Evolutionary conservation across 92 coral and sea anemone genomes (phyloP), one percentile per base, ranked within the genome.

Genomic region (Epizoanthus rinbou): DNA sequence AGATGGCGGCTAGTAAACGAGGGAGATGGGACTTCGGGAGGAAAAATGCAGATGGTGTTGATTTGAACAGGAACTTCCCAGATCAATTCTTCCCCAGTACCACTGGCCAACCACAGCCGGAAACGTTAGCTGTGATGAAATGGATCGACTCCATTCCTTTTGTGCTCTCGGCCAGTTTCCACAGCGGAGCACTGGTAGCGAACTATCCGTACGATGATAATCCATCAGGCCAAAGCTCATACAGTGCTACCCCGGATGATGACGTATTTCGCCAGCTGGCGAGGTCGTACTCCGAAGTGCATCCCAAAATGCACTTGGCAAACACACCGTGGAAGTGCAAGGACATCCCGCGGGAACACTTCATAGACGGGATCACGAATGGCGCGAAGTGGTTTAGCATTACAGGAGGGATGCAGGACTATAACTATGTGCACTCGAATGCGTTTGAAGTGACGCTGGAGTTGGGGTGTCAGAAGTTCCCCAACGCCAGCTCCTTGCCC

Each of bases 171-270:
- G 99, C 99, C 43, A 97, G 95, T 82, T 90, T 97, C 41, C 99
- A 97, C 80, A 93, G 98, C 69, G 99, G 99, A 6, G 94, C 99
- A 6, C 90, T 97, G 83, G 99, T 97, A 18, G 99, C 99, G 17
- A 87, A 87, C 39, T 97, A 97, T 57, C 99, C 99, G 6, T 97
- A 91, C 57, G 99, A 97, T 59, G 99, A 97, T 80, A 90, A 88
- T 33, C 99, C 99, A 5, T 97, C 99, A 5, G 99, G 99, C 21
- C 98, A 97, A 78, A 97, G 94, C 50, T 78, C 90, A 1, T 97
- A 97, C 91, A 97, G 99, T 47, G 99, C 99, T 63, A 94, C 99
- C 16, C 99, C 99, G 10, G 99, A 97, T 85, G 99, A 97, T 86
- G 99, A 97, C 74, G 95, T 95, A 3, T 95, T 95, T 76, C 90